Evolutionary conservation across 2,797 vertebrate species (phyloP).

Genomic region (Pampus argenteus): DNA sequence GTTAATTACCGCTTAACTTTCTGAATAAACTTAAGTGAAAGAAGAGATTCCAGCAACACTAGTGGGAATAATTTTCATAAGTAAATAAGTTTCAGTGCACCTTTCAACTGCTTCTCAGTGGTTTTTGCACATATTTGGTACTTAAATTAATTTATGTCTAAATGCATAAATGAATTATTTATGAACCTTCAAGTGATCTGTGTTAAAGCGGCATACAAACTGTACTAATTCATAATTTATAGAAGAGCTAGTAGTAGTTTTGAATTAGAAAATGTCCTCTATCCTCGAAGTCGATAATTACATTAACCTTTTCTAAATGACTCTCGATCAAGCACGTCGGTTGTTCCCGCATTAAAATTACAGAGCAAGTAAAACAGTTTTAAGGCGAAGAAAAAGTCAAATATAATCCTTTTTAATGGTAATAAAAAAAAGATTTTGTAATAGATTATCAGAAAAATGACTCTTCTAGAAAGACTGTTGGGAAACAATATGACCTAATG

Average conservation of each 20-base stretch:
- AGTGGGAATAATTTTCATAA: constrained; percentile 5
- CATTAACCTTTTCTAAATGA: constrained; percentile 43
- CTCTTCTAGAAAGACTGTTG: background rate
- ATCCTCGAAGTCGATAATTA: constrained; percentile 40
- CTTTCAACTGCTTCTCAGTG: constrained; percentile 6
- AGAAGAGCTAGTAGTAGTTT: constrained; percentile 27
- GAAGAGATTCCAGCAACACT: background rate
- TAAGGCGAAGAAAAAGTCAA: background rate
- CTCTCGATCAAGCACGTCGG: constrained; percentile 34
- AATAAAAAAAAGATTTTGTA: background rate
- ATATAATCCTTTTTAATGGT: background rate
- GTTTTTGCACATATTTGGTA: constrained; percentile 18
- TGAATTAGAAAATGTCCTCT: constrained; percentile 24
- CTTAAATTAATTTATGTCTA: constrained; percentile 16
- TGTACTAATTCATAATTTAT: constrained; percentile 37
- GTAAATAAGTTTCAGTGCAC: background rate
- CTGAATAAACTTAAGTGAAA: constrained; percentile 12
- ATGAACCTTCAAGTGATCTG: constrained; percentile 43
- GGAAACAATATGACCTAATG: background rate
- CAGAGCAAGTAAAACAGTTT: constrained; percentile 19
- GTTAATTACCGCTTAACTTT: constrained; percentile 8
- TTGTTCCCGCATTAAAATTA: constrained; percentile 31
- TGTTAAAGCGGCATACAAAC: constrained; percentile 21
- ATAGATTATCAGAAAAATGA: background rate
- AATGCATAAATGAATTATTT: constrained; percentile 50